These are phyloP conservation scores for Emydoidea blandingii DNA, from an alignment of 2,797 vertebrate genomes.

Conservation along the genomic window DNA sequence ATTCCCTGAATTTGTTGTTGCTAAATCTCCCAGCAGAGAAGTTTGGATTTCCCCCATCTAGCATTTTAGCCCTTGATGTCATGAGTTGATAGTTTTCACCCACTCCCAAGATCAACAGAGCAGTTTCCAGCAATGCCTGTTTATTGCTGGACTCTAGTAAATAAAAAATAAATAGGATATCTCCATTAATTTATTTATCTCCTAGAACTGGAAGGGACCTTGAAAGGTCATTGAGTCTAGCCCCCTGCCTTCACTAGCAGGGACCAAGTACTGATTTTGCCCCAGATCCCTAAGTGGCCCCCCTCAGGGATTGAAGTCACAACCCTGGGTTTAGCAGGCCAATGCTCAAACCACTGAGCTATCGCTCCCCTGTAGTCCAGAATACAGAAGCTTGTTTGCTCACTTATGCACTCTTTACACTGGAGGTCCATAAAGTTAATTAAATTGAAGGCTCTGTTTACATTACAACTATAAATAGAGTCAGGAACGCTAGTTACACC, in stretches of 20 bases:
- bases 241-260: no score
- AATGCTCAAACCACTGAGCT: no score
- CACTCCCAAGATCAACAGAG: background rate
- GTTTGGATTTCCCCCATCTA: background rate
- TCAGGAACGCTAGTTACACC: background rate
- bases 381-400: background rate
- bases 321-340: no score
- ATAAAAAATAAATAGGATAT: no score
- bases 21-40: background rate
- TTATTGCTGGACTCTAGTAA: background rate
- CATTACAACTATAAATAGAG: background rate
- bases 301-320: no score
- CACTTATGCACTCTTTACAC: background rate
- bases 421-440: background rate
- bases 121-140: background rate
- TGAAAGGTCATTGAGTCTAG: no score
- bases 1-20: background rate
- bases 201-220: no score
- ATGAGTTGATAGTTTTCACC: background rate
- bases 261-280: no score
- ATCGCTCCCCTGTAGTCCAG: no score
- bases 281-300: no score
- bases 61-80: background rate
- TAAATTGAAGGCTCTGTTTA: background rate
- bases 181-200: no score